A percentile compares a stretch with the other conserved stretches of the same genome.
These are phyloP conservation scores for Phrynocephalus forsythii DNA, from an alignment of 2,797 vertebrate genomes.

Conservation along the genomic window DNA sequence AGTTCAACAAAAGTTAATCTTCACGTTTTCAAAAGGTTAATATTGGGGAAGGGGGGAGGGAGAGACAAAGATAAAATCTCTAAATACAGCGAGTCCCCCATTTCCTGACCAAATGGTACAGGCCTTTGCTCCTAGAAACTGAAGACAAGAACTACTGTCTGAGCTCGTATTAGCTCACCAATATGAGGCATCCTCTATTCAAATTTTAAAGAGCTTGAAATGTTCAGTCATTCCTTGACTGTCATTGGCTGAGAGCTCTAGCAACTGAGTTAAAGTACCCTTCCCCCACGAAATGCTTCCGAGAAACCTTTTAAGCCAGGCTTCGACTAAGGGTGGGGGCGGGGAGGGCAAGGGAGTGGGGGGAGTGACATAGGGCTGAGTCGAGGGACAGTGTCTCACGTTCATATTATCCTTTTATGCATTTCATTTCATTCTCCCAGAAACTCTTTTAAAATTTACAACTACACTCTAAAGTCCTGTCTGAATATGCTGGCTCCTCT, in stretches of 20 bases:
- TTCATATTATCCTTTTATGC: neutral
- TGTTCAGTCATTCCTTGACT: neutral
- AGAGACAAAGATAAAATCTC: neutral
- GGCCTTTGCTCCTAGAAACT: conserved; percentile 7
- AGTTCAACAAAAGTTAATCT: accelerated
- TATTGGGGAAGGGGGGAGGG: neutral
- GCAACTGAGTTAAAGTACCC: neutral
- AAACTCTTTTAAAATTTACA: neutral
- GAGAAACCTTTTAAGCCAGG: conserved; percentile 24
- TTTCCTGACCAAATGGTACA: conserved; percentile 33
- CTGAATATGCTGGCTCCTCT: neutral
- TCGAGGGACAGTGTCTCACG: neutral
- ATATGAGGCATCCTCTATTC: neutral
- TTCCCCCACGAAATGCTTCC: conserved; percentile 41
- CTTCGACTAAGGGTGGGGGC: neutral
- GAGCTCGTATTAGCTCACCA: conserved; percentile 39
- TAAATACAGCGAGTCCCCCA: neutral
- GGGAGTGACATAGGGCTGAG: too few relatives aligned
- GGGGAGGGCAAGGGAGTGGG: too few relatives aligned
- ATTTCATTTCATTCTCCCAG: conserved; percentile 40
- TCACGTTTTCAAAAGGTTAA: neutral
- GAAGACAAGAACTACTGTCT: conserved; percentile 19
- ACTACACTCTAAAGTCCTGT: neutral
- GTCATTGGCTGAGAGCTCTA: neutral
- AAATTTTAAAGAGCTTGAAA: conserved; percentile 37